These are phyloP conservation scores for Cyprinodon variegatus DNA, from an alignment of 2,113 vertebrate species.

Conservation along the genomic window DNA sequence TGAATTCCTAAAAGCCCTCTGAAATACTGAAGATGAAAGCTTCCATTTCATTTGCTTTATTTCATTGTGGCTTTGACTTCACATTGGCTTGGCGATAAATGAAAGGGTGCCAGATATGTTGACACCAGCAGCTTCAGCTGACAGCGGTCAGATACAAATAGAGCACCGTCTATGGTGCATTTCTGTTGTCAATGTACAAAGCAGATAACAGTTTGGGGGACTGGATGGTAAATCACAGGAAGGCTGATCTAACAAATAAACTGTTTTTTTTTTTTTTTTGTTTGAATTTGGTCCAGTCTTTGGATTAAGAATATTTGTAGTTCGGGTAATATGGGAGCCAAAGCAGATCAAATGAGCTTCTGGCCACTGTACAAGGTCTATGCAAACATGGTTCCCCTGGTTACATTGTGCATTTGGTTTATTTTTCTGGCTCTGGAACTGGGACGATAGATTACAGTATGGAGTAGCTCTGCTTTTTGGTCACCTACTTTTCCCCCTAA, in stretches of 20 bases:
- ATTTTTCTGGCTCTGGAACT: constrained; percentile 69
- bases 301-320: constrained; percentile 41
- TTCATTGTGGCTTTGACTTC: constrained; percentile 39
- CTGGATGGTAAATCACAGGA: constrained; percentile 49
- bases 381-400: constrained; percentile 58
- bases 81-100: constrained; percentile 41
- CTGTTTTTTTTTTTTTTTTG: constrained; percentile 16
- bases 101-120: constrained; percentile 53
- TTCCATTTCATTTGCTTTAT: constrained; percentile 18
- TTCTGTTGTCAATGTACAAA: constrained; percentile 59
- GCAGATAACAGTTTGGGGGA: neutral
- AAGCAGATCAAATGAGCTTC: constrained; percentile 50
- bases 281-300: constrained; percentile 66
- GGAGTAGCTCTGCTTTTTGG: constrained; percentile 67
- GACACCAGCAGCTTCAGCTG: constrained; percentile 46
- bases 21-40: constrained; percentile 55
- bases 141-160: constrained; percentile 64
- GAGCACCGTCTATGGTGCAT: constrained; percentile 48
- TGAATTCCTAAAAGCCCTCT: constrained; percentile 64
- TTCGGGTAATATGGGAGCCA: constrained; percentile 46
- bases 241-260: constrained; percentile 49
- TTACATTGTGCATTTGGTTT: constrained; percentile 65
- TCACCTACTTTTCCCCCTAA: constrained; percentile 73
- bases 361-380: constrained; percentile 68
- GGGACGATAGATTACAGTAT: constrained; percentile 43